phyloP scores from a whole-genome alignment of 2,888 invertebrate genomes.

The Cephus runcator region DNA sequence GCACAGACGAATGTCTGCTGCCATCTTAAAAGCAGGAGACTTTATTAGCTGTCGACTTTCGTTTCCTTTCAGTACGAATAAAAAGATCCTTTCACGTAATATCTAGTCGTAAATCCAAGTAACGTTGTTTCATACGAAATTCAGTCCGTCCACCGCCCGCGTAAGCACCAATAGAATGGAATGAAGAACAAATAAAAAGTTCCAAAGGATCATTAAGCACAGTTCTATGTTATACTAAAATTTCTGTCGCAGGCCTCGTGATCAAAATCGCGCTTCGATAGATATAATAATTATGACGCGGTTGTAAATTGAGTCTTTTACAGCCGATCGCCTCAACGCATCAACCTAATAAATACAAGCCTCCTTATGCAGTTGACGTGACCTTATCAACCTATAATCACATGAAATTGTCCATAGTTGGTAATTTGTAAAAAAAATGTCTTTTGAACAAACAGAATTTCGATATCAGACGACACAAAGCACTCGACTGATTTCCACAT shows the following conservation, averaged over 20 bases:
- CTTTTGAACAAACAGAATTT: neutral
- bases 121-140: neutral
- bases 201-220: constrained; percentile 11
- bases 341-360: neutral
- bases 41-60: neutral
- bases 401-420: neutral
- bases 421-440: neutral
- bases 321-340: neutral
- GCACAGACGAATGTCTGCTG: neutral
- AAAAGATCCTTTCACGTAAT: neutral
- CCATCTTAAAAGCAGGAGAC: neutral
- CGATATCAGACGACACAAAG: neutral
- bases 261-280: neutral
- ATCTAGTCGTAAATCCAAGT: neutral
- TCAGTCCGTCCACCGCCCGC: neutral
- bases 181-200: constrained; percentile 9
- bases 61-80: constrained; percentile 7
- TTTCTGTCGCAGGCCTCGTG: too few species aligned
- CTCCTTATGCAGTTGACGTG: neutral
- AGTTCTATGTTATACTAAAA: neutral
- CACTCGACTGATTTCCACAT: neutral
- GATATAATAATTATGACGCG: neutral
- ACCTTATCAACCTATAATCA: neutral
- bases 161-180: neutral
- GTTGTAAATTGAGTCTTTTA: neutral